Evolutionary conservation across 2,113 vertebrate species (phyloP), one percentile per base, ranked within the genome.

Genomic region (Cricetomys ansorgei): DNA sequence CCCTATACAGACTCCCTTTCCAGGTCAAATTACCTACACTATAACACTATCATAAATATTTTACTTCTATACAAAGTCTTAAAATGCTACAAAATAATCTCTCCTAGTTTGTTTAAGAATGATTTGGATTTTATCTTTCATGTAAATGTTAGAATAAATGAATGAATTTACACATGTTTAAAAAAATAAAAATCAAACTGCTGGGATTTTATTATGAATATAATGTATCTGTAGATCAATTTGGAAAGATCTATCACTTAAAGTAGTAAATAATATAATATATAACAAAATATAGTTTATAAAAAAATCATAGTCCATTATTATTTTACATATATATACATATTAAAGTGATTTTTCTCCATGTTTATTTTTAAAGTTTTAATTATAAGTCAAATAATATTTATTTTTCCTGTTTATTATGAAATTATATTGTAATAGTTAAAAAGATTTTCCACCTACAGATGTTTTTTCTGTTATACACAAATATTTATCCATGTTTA

Each of bases 371-470:
- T 73, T 73, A 81, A 65, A 57, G 21, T 79, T 81, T 59, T 7
- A 1, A 84, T 88, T 88, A 23, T 83, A 70, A 67, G 3, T 64
- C 55, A 85, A 34, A 81, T 92, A 7, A 27, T 70, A 76, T 80
- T 75, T 72, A 72, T 93, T 89, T 92, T 95, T 86, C 43, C 62
- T 93, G 76, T 96, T 83, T 69, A 92, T 45, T 95, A 43, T 95
- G 84, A 92, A 93, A 69, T 90, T 72, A 84, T 92, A 59, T 12
- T 95, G 3, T 77, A 87, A 59, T 76, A 53, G 43, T 89, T 87
- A 94, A 76, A 48, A 65, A 43, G 31, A 85, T 84, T 96, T 79
- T 77, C 37, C 10, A 67, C 62, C 50, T 92, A 67, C 17, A 79
- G 29, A 37, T 53, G 27, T 1, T 73, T 85, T 96, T 89, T 67